A percentile compares a stretch with the other conserved stretches of the same genome.
These are phyloP conservation scores for Bombus vancouverensis DNA, from an alignment of 1,140 invertebrate genomes.

Conservation along the genomic window DNA sequence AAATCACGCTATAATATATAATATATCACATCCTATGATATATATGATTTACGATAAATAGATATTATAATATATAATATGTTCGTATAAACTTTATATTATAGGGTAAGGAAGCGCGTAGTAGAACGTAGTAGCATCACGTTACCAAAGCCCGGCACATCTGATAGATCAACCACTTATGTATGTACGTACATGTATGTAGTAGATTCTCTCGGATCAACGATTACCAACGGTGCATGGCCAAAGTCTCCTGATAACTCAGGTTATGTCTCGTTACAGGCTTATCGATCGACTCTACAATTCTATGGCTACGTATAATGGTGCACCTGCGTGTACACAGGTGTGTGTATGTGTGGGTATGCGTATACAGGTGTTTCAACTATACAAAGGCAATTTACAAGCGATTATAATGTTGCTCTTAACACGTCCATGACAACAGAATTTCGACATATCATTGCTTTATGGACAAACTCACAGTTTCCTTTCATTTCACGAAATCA, in stretches of 20 bases:
- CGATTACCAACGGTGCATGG: slow-evolving; percentile 44
- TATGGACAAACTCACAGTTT: not conserved
- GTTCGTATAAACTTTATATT: not conserved
- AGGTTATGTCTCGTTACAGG: slow-evolving; percentile 54
- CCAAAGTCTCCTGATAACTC: slow-evolving; percentile 53
- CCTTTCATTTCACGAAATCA: not conserved
- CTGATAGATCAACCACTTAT: slow-evolving; percentile 48
- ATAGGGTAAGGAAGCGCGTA: not conserved
- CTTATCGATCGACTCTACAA: slow-evolving; percentile 60
- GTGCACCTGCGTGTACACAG: slow-evolving; percentile 39
- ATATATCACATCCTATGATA: too few species aligned
- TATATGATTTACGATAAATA: not conserved
- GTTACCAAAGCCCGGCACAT: slow-evolving; percentile 28
- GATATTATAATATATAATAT: not conserved
- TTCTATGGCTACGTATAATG: slow-evolving; percentile 49
- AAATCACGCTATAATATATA: too few species aligned
- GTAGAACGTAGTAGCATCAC: not conserved
- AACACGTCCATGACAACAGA: slow-evolving; percentile 23
- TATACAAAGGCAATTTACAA: slow-evolving; percentile 40
- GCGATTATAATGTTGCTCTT: slow-evolving; percentile 35
- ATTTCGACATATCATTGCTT: slow-evolving; percentile 26
- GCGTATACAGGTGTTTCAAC: slow-evolving; percentile 8
- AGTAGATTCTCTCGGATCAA: slow-evolving; percentile 34
- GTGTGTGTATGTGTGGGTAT: not conserved
- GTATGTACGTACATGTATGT: not conserved